Evolutionary conservation across 2,888 invertebrate genomes (phyloP).

Genomic region (Napeogenes sylphis): DNA sequence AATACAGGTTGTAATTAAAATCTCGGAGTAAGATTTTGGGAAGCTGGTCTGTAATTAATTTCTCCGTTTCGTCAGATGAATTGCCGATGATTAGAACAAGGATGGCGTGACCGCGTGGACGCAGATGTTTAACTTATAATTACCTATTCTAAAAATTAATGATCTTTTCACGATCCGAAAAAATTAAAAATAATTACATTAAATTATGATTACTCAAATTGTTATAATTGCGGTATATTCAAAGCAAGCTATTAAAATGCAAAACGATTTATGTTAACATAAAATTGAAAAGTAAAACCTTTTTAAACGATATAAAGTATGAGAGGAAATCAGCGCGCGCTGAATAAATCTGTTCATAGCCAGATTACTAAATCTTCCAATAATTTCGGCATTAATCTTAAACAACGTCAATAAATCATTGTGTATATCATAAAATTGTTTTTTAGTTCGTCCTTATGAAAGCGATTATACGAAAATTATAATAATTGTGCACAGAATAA

Average conservation of each 20-base stretch:
- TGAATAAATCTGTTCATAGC: constrained; percentile 1
- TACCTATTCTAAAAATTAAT: constrained; percentile 55
- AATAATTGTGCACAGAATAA: constrained; percentile 72
- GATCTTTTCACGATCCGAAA: constrained; percentile 58
- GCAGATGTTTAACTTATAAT: constrained; percentile 73
- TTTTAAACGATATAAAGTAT: neutral
- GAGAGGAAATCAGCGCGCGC: too few species aligned
- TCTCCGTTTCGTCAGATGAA: constrained; percentile 69
- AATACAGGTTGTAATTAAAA: constrained; percentile 69
- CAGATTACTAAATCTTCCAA: constrained; percentile 29
- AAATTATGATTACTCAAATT: constrained; percentile 27
- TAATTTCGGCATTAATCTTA: constrained; percentile 49
- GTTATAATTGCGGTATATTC: constrained; percentile 17
- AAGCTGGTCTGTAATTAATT: constrained; percentile 72
- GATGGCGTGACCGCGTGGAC: constrained; percentile 58
- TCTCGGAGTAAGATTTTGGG: constrained; percentile 63
- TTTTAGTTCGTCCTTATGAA: constrained; percentile 74
- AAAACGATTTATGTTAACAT: constrained; percentile 9
- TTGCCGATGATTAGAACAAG: constrained; percentile 67
- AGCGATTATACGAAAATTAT: constrained; percentile 75
- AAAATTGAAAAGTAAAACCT: neutral
- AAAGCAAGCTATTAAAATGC: constrained; percentile 17
- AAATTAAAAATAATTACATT: constrained; percentile 25
- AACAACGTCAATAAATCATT: constrained; percentile 61
- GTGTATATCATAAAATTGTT: constrained; percentile 65